Base-by-base conservation (phyloP, 2,113 vertebrate species). In the Dasypus novemcinctus region DNA sequence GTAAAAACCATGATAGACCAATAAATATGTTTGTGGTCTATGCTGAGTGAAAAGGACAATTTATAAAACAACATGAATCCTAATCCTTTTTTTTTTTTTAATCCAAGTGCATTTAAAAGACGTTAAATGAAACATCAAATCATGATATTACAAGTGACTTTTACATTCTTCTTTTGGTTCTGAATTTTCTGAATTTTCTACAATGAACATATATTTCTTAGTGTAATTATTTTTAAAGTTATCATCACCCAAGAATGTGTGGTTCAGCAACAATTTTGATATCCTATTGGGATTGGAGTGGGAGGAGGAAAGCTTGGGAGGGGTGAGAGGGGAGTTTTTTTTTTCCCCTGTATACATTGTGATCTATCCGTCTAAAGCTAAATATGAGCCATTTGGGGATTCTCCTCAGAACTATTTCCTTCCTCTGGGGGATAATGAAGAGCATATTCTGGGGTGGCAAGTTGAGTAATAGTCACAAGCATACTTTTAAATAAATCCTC, bases 71-170 rank as follows among this genome's bases (percentile, higher is more conserved):
- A 5, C 66, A 31, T 59, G 29, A 71, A 13, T 5, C 82, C 68
- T 80, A 59, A 74, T 85, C 17, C 15, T 25, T 63, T 85, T 74
- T 68, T 84, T 46, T 46, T n/a, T 9, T 1, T n/a, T 46, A 79
- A 95, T 75, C 7, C 31, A 91, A 52, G 74, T 93, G 23, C 29
- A n/a, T 87, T 87, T 79, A 87, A 57, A 84, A 93, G 33, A 41
- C 29, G 10, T 59, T 91, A 74, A 84, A 21, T 83, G 59, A 84
- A 95, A 86, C 11, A 46, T 10, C 64, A 80, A 69, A 75, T 52
- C 25, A 11, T 64, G 79, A 6, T 52, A 59, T 49, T 87, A 52
- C 12, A 46, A 38, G 80, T 52, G 23, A 80, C 38, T 88, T 94
- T 80, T 25, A 57, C 21, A 75, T 93, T 59, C 25, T 74, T 84